phyloP scores from a whole-genome alignment of 2,888 invertebrate species.

The Agrotis clavis region DNA sequence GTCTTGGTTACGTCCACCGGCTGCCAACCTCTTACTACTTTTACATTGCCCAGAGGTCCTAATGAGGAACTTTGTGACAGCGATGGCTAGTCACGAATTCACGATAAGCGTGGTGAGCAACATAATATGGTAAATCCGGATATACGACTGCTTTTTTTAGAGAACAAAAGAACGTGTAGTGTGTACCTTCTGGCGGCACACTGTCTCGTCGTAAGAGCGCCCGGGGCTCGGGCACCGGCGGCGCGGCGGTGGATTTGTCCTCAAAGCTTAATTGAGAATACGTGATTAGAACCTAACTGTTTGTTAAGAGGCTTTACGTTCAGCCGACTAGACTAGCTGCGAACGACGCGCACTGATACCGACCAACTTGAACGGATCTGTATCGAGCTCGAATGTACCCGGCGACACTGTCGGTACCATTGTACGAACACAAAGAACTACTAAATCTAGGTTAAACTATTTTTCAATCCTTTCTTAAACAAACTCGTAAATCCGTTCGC shows the following conservation, averaged over 20 bases:
- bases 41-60: background rate
- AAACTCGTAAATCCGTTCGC: constrained; percentile 16
- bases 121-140: no score
- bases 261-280: constrained; percentile 55
- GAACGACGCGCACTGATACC: background rate
- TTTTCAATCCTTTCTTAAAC: constrained; percentile 30
- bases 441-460: constrained; percentile 24
- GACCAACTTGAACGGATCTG: no score
- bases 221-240: background rate
- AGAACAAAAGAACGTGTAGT: background rate
- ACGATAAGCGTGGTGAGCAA: no score
- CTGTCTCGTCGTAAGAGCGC: background rate
- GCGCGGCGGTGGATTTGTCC: constrained; percentile 28
- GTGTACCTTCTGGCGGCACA: background rate
- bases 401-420: background rate
- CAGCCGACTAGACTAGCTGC: constrained; percentile 10
- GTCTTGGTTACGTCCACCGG: no score
- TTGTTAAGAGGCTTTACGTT: constrained; percentile 40
- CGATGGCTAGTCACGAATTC: no score
- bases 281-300: constrained; percentile 44
- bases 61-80: background rate
- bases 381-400: background rate
- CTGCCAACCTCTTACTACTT: background rate
- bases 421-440: background rate
- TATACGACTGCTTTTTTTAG: background rate